These are phyloP conservation scores for Diarsia rubi DNA, from an alignment of 2,888 invertebrate species.

Conservation along the genomic window DNA sequence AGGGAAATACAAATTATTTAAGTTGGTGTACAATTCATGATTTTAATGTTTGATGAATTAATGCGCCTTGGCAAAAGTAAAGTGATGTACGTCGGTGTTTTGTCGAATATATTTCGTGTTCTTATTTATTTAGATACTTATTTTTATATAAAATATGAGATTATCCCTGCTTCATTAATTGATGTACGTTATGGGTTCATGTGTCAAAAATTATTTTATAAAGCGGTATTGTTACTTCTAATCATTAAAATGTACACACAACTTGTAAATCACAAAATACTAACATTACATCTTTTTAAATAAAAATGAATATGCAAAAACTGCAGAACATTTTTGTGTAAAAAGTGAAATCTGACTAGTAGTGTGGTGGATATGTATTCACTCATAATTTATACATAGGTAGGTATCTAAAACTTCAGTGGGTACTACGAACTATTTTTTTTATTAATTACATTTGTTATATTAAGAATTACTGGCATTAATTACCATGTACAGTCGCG, in stretches of 20 bases:
- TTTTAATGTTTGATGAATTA: slow-evolving; percentile 24
- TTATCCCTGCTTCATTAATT: slow-evolving; percentile 33
- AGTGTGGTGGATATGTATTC: slow-evolving; percentile 84
- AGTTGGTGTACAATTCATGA: slow-evolving; percentile 65
- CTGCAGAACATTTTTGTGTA: slow-evolving; percentile 58
- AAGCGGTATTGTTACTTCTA: slow-evolving; percentile 14
- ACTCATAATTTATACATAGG: slow-evolving; percentile 68
- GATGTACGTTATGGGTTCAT: slow-evolving; percentile 17
- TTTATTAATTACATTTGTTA: slow-evolving; percentile 72
- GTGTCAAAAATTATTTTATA: slow-evolving; percentile 1
- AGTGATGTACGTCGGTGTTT: neutral
- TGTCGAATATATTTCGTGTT: neutral
- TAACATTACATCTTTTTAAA: slow-evolving; percentile 62
- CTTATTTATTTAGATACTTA: slow-evolving; percentile 14
- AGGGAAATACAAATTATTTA: slow-evolving; percentile 54
- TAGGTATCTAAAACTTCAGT: slow-evolving; percentile 63
- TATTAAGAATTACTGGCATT: slow-evolving; percentile 64
- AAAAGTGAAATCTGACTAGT: slow-evolving; percentile 75
- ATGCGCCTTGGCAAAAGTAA: neutral
- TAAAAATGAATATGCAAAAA: slow-evolving; percentile 53
- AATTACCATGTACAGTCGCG: slow-evolving; percentile 47
- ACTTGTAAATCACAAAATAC: slow-evolving; percentile 68
- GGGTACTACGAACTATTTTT: slow-evolving; percentile 71
- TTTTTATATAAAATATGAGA: slow-evolving; percentile 21
- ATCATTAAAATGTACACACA: slow-evolving; percentile 66